Evolutionary conservation across 2,888 invertebrate genomes (phyloP), one percentile per base, ranked within the genome.

Genomic region (Thalpophila matura): DNA sequence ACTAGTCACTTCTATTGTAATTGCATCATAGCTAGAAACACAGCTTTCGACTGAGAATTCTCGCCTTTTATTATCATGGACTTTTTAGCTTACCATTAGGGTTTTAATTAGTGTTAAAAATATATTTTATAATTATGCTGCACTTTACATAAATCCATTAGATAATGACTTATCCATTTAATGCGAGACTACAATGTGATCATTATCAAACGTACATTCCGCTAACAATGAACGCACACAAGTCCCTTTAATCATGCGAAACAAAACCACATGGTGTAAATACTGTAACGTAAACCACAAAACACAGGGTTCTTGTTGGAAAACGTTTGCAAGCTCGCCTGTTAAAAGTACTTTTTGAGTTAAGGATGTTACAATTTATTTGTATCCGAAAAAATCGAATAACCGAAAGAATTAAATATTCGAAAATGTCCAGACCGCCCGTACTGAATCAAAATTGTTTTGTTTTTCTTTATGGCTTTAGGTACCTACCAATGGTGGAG

Each of bases 251-350:
- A 53, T 59, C 51, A 49, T 43, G 40, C 49, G 55, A 45, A 53
- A 54, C 64, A 43, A 54, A 63, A 60, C 64, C 60, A 64, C 64
- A 73, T 27, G 38, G 64, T 43, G 65, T 74, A 72, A 73, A 77
- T 74, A 77, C 67, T 53, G 54, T 40, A 62, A 51, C 62, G 43
- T 29, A 35, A 53, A 64, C 40, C 57, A 67, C 67, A 60, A 58
- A 61, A 74, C 79, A 79, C 74, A 43, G 66, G 69, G 71, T 63
- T 54, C 56, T 49, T 70, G 70, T 67, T 72, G 77, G 80, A 82
- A 81, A 79, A 69, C 72, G 50, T 58, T 68, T 59, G 55, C 57
- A 53, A 46, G 31, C 43, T 65, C 62, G 54, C 64, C 71, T 53
- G 61, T n/a, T 64, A 69, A 69, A 76, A 73, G 67, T 70, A 62